Base-by-base conservation (phyloP, 2,113 vertebrate species). In the Pedetes capensis region DNA sequence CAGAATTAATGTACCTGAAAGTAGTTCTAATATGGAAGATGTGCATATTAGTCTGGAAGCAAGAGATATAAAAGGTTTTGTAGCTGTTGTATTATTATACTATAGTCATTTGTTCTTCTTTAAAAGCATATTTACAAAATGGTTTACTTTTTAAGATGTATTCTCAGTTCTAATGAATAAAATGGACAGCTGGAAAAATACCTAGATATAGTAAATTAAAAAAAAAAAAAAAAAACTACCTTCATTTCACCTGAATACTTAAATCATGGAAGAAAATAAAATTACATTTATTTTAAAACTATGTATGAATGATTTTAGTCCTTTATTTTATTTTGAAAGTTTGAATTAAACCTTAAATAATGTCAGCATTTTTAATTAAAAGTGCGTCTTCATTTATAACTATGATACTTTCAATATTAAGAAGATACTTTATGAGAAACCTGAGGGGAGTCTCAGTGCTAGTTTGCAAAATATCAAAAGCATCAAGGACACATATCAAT, bases 101-200 rank as follows among this genome's bases (percentile, higher is more conserved):
- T 94, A 47, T 42, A 74, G 47, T 75, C 32, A 32, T 17, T 74
- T 78, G 12, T 68, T 96, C 64, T 66, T 69, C 8, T 94, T 97
- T 95, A 49, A 82, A 95, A 83, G 17, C 1, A n/a, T 63, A 10
- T 74, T 90, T 80, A 90, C 75, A 74, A 81, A 51, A 34, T n/a
- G n/a, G 7, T 53, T 69, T 76, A 68, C 20, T 75, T 87, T 55
- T 85, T 84, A 75, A 85, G 90, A 89, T 61, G 14, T 49, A 87
- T 53, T 10, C 27, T 80, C 5, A 42, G 3, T 86, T 79, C 22
- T 63, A 87, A 5, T 69, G 29, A 89, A 78, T 79, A 75, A 86
- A 82, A 53, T 78, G 5, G 22, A 13, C 17, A 71, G 20, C 42
- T 80, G 66, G 55, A 85, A 76, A 79, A 75, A 89, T 68, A 4